These are phyloP conservation scores for Galeruca laticollis DNA, from an alignment of 2,888 invertebrate genomes.

Conservation along the genomic window DNA sequence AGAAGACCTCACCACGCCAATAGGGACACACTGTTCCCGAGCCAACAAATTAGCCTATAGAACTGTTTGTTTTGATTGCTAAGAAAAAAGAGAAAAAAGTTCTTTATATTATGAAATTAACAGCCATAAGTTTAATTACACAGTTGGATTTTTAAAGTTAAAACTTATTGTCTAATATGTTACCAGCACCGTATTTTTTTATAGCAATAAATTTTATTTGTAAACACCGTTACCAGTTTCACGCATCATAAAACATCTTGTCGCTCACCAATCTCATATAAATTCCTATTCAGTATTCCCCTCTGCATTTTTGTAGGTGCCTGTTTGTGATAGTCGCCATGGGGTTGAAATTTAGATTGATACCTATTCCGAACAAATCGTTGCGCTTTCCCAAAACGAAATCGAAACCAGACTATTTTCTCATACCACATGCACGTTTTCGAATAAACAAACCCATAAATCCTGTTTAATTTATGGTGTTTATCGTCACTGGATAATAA, in stretches of 20 bases:
- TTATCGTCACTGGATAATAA: not conserved
- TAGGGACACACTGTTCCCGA: no score
- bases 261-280: not conserved
- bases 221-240: no score
- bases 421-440: constrained; percentile 22
- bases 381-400: constrained; percentile 10
- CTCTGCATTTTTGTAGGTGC: constrained; percentile 19
- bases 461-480: not conserved
- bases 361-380: not conserved
- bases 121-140: no score
- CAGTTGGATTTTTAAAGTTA: no score
- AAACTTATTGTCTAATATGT: no score
- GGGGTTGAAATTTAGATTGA: constrained; percentile 22
- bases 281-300: not conserved
- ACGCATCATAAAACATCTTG: not conserved
- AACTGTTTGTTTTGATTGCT: no score
- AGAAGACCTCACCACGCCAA: no score
- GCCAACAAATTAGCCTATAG: no score
- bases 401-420: constrained; percentile 19
- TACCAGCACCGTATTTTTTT: no score
- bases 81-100: no score
- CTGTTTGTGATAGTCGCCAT: constrained; percentile 30
- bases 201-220: no score
- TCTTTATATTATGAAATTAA: no score
- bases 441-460: constrained; percentile 9